phyloP scores from a whole-genome alignment of 2,797 vertebrate genomes.

The Smutsia temminckii region DNA sequence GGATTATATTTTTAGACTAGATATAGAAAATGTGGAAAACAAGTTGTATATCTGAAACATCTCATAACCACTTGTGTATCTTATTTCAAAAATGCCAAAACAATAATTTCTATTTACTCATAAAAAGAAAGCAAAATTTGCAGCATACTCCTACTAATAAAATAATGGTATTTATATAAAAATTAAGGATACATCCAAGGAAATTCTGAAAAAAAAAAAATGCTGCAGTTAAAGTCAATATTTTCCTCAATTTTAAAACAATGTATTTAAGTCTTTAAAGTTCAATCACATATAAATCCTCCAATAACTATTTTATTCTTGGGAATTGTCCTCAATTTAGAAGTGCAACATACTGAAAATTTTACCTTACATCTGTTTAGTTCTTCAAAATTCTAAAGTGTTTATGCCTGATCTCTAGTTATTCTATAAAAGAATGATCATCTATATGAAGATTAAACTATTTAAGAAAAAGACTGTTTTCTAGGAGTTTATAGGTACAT shows the following conservation, averaged over 20 bases:
- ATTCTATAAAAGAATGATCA: not conserved
- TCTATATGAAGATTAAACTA: not conserved
- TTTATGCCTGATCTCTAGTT: not conserved
- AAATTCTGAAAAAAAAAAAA: not conserved
- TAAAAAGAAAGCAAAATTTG: not conserved
- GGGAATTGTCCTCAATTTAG: not conserved
- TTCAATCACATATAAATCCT: not conserved
- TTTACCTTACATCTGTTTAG: not conserved
- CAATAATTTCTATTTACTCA: not conserved
- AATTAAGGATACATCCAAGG: not conserved
- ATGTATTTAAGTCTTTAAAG: not conserved
- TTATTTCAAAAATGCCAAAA: constrained; percentile 1
- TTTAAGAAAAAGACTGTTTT: not conserved
- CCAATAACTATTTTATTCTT: not conserved
- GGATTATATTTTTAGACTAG: constrained; percentile 65
- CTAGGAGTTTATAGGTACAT: not conserved
- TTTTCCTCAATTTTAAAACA: not conserved
- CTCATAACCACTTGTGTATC: not conserved
- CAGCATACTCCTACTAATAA: not conserved
- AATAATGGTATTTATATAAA: not conserved
- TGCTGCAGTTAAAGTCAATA: not conserved
- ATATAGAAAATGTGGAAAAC: constrained; percentile 26
- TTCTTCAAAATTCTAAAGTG: not conserved
- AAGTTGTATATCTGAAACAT: constrained; percentile 35
- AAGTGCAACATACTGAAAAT: not conserved